These are phyloP conservation scores for Selenia dentaria DNA, from an alignment of 2,888 invertebrate species.

Conservation along the genomic window DNA sequence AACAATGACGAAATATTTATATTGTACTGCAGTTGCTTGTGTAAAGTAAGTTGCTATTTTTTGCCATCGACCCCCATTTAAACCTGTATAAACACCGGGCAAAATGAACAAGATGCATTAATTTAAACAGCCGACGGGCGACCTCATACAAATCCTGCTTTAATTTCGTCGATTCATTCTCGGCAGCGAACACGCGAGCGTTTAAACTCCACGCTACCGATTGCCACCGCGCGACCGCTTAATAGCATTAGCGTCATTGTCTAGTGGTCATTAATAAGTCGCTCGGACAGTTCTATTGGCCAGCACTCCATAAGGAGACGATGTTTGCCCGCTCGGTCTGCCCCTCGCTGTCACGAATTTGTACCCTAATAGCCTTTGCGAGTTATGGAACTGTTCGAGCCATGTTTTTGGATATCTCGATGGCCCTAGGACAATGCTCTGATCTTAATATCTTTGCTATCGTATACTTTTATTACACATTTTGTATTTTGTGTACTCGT, in stretches of 20 bases:
- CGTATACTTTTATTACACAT: conserved; percentile 27
- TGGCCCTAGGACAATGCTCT: conserved; percentile 26
- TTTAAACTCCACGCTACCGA: conserved; percentile 57
- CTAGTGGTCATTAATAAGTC: conserved; percentile 75
- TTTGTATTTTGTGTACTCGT: conserved; percentile 13
- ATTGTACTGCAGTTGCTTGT: too few relatives aligned
- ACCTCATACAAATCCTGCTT: conserved; percentile 26
- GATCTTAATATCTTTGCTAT: conserved; percentile 28
- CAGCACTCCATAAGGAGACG: conserved; percentile 62
- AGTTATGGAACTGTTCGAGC: conserved; percentile 42
- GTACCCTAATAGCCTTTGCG: conserved; percentile 46
- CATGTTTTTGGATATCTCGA: conserved; percentile 42
- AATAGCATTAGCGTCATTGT: conserved; percentile 80
- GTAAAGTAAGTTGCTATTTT: too few relatives aligned
- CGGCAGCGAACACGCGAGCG: conserved; percentile 43
- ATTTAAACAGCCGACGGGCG: conserved; percentile 12
- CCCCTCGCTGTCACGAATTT: conserved; percentile 71
- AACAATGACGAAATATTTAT: too few relatives aligned
- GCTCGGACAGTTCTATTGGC: conserved; percentile 74
- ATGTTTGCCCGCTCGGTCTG: conserved; percentile 38
- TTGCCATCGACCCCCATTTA: too few relatives aligned
- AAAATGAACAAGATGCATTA: conserved; percentile 9
- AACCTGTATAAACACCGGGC: neutral
- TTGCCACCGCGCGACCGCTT: conserved; percentile 60
- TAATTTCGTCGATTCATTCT: conserved; percentile 34